A percentile compares a stretch with the other conserved stretches of the same genome.
These are phyloP conservation scores for Nymphalis urticae DNA, from an alignment of 2,888 invertebrate genomes.

Conservation along the genomic window DNA sequence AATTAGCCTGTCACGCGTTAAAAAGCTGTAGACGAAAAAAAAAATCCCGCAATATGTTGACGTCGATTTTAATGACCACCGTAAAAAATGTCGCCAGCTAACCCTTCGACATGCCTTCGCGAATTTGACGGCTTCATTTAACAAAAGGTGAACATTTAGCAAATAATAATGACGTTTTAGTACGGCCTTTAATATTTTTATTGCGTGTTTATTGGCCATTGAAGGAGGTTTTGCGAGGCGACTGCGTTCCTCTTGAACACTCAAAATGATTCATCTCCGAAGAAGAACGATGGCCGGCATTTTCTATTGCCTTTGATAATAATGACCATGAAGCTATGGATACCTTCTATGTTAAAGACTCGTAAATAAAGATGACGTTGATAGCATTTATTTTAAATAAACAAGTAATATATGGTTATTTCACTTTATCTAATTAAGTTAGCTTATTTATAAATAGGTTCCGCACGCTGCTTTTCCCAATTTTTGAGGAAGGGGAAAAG, in stretches of 20 bases:
- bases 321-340: slow-evolving; percentile 58
- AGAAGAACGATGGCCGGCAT: slow-evolving; percentile 55
- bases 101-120: slow-evolving; percentile 53
- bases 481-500: no score
- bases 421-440: neutral
- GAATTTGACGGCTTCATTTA: slow-evolving; percentile 75
- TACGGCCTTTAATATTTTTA: slow-evolving; percentile 75
- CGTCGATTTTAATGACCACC: slow-evolving; percentile 43
- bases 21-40: slow-evolving; percentile 46
- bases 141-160: slow-evolving; percentile 75
- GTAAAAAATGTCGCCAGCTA: slow-evolving; percentile 43
- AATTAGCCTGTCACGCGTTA: slow-evolving; percentile 57
- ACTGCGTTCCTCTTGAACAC: slow-evolving; percentile 59
- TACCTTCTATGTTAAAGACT: neutral
- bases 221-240: slow-evolving; percentile 61
- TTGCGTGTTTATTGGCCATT: slow-evolving; percentile 79
- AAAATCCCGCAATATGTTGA: slow-evolving; percentile 34
- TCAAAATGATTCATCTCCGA: slow-evolving; percentile 72
- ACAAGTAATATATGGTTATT: slow-evolving; percentile 1
- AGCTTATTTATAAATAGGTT: no score
- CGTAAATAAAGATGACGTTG: neutral
- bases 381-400: slow-evolving; percentile 4
- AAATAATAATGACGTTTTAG: slow-evolving; percentile 75
- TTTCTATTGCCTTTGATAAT: slow-evolving; percentile 57
- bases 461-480: no score